Percentiles rank a stretch among this genome's conserved stretches.
phyloP scores from a whole-genome alignment of 2,888 invertebrate species.

The Cheilosia scutellata region DNA sequence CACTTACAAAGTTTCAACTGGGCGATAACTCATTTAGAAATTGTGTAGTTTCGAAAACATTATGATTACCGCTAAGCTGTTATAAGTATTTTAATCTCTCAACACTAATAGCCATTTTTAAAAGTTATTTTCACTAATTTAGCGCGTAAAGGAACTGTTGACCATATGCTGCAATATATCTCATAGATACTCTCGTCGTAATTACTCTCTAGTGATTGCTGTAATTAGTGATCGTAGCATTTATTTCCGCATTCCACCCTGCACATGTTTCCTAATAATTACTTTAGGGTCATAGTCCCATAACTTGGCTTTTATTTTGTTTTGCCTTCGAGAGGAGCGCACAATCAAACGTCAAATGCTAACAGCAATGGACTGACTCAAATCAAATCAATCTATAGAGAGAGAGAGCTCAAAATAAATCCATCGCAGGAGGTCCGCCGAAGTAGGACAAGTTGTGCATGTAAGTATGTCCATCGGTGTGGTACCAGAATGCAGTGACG shows the following conservation, averaged over 20 bases:
- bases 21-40: background rate
- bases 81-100: conserved; percentile 5
- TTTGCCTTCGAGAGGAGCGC: conserved; percentile 8
- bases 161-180: background rate
- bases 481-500: conserved; percentile 31
- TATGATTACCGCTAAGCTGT: background rate
- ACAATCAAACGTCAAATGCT: conserved; percentile 48
- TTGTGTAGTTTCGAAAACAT: background rate
- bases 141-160: background rate
- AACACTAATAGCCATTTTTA: background rate
- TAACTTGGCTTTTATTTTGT: conserved; percentile 23
- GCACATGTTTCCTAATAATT: conserved; percentile 27
- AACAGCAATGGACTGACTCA: conserved; percentile 43
- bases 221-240: conserved; percentile 8
- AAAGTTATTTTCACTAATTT: conserved; percentile 4
- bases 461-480: conserved; percentile 17
- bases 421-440: conserved; percentile 22
- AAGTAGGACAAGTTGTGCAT: conserved; percentile 52
- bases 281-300: conserved; percentile 34
- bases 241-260: conserved; percentile 34
- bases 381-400: conserved; percentile 55
- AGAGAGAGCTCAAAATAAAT: background rate
- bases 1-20: background rate
- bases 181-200: background rate
- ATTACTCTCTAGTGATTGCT: conserved; percentile 3